Base-by-base conservation (phyloP, 2,888 invertebrate species). In the Lissonota sp. region DNA sequence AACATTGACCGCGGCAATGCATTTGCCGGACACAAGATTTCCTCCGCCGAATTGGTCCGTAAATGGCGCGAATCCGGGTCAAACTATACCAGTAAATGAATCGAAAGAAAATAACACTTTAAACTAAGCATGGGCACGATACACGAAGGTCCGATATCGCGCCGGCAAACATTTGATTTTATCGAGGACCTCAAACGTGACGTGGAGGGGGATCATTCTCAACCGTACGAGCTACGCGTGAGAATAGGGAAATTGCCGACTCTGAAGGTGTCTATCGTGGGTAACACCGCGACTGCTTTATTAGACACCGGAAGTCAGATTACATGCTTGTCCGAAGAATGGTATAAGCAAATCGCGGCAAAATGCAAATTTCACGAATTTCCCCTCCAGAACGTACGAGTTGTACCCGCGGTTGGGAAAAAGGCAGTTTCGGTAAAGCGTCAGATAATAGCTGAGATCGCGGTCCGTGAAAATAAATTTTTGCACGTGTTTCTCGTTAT, bases 401-500 rank as follows among this genome's bases (percentile, higher is more conserved):
- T 63, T 4, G 46, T 46, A 12, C 8, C 63, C 6, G 63, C 46
- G 5, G 46, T 63, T 5, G 46, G 46, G 2, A 77, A 77, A 66
- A 83, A 73, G 60, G 51, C 46, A 16, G 46, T 26, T 5, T 46
- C 63, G 3, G 10, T 63, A 14, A 63, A 63, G 26, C 26, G 10
- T 10, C 63, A 63, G n/a, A n/a, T 63, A 5, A 12, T 46, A 26
- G 16, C 46, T 4, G 63, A 63, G 14, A 26, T 46, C 8, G 7
- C 0, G 6, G 5, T 63, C 16, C 16, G 46, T n/a, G n/a, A 10
- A 4, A 7, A 16, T 16, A n/a, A 5, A 6, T 64, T 49, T 46
- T 2, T 12, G 5, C 60, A 53, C 7, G 60, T 40, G 7, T 82
- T 79, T 79, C 64, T 81, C 5, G 26, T 79, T 7, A 71, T 83